A percentile compares a stretch with the other conserved stretches of the same genome.
phyloP scores from a whole-genome alignment of 2,113 vertebrate genomes.

The Chionodraco myersi region DNA sequence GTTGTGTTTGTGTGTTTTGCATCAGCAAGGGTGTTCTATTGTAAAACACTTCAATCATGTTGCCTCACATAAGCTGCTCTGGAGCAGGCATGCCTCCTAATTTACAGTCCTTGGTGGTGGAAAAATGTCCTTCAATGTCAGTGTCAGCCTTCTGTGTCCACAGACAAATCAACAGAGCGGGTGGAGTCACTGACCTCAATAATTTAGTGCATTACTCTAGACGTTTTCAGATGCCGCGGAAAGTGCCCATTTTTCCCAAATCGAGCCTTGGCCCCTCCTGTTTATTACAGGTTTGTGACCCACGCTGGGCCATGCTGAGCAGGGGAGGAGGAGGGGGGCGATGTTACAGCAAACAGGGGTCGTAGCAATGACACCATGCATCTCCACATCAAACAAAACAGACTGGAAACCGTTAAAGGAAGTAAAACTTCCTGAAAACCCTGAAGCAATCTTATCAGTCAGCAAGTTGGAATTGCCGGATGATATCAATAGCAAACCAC shows the following conservation, averaged over 20 bases:
- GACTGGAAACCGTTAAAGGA: conserved; percentile 52
- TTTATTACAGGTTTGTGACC: conserved; percentile 88
- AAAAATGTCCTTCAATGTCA: conserved; percentile 86
- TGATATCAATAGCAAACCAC: conserved; percentile 38
- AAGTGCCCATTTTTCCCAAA: conserved; percentile 82
- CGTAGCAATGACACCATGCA: conserved; percentile 81
- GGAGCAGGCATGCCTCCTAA: conserved; percentile 68
- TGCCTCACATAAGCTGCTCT: conserved; percentile 63
- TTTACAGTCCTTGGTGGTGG: conserved; percentile 80
- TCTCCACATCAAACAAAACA: conserved; percentile 74
- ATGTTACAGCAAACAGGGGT: conserved; percentile 79
- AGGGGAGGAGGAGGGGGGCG: conserved; percentile 51
- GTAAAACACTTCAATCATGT: conserved; percentile 64
- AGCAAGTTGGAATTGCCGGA: conserved; percentile 28
- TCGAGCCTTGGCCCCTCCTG: conserved; percentile 77
- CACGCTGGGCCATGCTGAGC: conserved; percentile 77
- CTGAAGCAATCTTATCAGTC: conserved; percentile 32
- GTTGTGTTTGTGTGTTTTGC: conserved; percentile 59
- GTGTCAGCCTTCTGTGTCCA: conserved; percentile 80
- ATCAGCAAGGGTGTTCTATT: conserved; percentile 53
- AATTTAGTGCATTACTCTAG: conserved; percentile 85
- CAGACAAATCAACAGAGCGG: conserved; percentile 85
- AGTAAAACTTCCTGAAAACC: conserved; percentile 59
- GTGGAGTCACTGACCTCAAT: conserved; percentile 85
- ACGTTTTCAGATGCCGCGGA: conserved; percentile 78